These are phyloP conservation scores for Eupleurogrammus muticus DNA, from an alignment of 2,797 vertebrate species.

Conservation along the genomic window DNA sequence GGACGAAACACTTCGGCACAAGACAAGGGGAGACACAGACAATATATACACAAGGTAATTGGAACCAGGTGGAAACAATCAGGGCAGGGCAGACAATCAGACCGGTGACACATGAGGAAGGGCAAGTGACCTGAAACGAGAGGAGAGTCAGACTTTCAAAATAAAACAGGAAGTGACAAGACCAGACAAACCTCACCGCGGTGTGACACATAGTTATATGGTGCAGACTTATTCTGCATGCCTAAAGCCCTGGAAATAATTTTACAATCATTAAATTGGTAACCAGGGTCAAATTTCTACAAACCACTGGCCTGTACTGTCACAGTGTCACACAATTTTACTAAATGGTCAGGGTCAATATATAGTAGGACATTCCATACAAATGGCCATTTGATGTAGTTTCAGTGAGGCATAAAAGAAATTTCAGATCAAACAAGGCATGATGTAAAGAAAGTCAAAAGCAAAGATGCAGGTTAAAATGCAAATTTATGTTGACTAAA, in stretches of 20 bases:
- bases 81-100: too few species aligned
- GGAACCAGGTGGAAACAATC: too few species aligned
- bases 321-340: constrained; percentile 1
- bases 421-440: constrained; percentile 22
- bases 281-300: constrained; percentile 13
- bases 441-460: constrained; percentile 18
- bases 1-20: too few species aligned
- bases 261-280: constrained; percentile 15
- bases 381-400: constrained; percentile 4
- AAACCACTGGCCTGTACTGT: neutral
- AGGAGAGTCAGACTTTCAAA: too few species aligned
- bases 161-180: too few species aligned
- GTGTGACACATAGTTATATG: too few species aligned
- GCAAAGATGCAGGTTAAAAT: constrained; percentile 20
- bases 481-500: constrained; percentile 9
- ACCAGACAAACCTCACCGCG: too few species aligned
- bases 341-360: neutral
- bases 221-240: neutral
- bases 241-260: constrained; percentile 9
- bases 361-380: constrained; percentile 6
- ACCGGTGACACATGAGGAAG: too few species aligned
- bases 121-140: too few species aligned
- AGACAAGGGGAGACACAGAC: too few species aligned
- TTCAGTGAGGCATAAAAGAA: constrained; percentile 21
- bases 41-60: too few species aligned